Percentiles rank a stretch among this genome's conserved stretches.
phyloP scores from a whole-genome alignment of 2,113 vertebrate genomes.

The Cepphus grylle region DNA sequence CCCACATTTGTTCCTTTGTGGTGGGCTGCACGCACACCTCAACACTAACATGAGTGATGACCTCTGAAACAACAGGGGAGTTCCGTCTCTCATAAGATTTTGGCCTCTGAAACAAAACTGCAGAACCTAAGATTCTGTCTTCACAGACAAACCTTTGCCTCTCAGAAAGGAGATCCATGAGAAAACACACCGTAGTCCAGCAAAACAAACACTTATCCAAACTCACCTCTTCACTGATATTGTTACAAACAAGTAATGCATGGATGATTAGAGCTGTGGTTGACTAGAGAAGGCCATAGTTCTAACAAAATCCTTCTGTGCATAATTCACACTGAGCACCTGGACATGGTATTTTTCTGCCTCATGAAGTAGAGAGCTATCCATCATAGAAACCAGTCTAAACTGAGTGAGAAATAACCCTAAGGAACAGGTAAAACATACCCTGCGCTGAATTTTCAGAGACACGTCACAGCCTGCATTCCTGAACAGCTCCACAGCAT shows the following conservation, averaged over 20 bases:
- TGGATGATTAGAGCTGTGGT: neutral
- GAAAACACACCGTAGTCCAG: neutral
- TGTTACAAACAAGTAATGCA: neutral
- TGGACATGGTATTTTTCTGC: neutral
- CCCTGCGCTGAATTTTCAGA: slow-evolving; percentile 85
- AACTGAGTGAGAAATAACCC: neutral
- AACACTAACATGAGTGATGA: neutral
- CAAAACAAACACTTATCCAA: neutral
- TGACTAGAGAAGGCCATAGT: neutral
- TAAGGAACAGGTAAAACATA: slow-evolving; percentile 52
- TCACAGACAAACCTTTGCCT: neutral
- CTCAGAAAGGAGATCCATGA: neutral
- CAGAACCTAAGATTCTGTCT: neutral
- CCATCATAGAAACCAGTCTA: neutral
- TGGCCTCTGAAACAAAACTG: neutral
- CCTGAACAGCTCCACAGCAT: slow-evolving; percentile 88
- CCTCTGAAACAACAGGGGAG: neutral
- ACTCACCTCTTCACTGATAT: neutral
- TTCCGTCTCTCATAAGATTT: neutral
- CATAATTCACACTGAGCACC: neutral
- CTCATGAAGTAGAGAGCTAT: neutral
- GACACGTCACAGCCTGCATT: slow-evolving; percentile 84
- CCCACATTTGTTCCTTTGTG: neutral
- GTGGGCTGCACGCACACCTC: neutral
- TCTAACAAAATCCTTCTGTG: neutral